A percentile compares a stretch with the other conserved stretches of the same genome.
Conservation (phyloP, 2,888 invertebrate genomes). For the Campaea margaritaria region DNA sequence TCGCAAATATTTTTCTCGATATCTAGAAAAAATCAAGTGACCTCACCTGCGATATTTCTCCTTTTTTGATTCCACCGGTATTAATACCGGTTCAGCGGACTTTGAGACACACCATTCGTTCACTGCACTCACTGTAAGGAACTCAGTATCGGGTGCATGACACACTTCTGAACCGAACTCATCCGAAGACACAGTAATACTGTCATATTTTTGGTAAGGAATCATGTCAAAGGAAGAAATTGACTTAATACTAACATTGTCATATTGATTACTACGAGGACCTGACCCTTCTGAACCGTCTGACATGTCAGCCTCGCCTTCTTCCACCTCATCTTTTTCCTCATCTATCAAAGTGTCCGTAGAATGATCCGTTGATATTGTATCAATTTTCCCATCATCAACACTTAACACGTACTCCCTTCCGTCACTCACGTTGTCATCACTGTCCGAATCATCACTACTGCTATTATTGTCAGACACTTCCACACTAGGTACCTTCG, state of each 20-base stretch:
- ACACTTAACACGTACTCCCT: slow-evolving; percentile 70
- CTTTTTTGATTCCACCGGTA: slow-evolving; percentile 80
- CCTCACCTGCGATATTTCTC: slow-evolving; percentile 84
- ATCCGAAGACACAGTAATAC: slow-evolving; percentile 81
- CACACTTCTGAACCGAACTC: slow-evolving; percentile 82
- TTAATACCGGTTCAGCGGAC: slow-evolving; percentile 72
- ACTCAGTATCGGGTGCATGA: slow-evolving; percentile 78
- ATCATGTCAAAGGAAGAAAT: slow-evolving; percentile 82
- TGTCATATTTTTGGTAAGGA: slow-evolving; percentile 81
- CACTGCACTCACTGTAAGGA: slow-evolving; percentile 81
- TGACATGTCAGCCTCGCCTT: slow-evolving; percentile 62
- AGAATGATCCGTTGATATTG: slow-evolving; percentile 76
- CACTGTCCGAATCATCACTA: slow-evolving; percentile 65
- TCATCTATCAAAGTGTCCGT: slow-evolving; percentile 80
- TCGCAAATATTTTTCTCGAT: slow-evolving; percentile 68
- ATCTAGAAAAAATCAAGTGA: slow-evolving; percentile 61
- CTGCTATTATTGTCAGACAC: slow-evolving; percentile 52
- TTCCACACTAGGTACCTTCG: slow-evolving; percentile 48
- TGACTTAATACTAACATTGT: slow-evolving; percentile 82
- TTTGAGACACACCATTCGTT: slow-evolving; percentile 82
- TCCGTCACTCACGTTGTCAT: slow-evolving; percentile 63
- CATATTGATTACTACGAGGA: slow-evolving; percentile 72
- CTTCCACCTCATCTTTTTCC: slow-evolving; percentile 66
- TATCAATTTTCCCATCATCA: slow-evolving; percentile 71
- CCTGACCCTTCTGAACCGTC: slow-evolving; percentile 68